Percentiles rank a stretch among this genome's conserved stretches.
Evolutionary conservation across 2,888 invertebrate species (phyloP).

Genomic region (Stenodera caucasica): DNA sequence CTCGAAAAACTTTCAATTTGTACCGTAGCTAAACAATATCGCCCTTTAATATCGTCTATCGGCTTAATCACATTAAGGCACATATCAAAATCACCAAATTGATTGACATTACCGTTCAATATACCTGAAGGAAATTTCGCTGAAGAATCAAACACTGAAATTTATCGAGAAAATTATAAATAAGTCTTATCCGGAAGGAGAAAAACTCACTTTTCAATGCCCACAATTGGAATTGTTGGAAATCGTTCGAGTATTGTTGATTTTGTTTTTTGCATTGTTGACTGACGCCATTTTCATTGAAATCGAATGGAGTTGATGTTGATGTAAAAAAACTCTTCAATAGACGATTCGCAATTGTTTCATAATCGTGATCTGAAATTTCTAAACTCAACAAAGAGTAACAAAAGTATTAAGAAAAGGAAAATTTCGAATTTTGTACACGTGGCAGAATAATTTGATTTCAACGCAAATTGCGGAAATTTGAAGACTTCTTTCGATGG

Average conservation of each 20-base stretch:
- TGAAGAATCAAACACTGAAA: slow-evolving; percentile 55
- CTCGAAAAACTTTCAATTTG: slow-evolving; percentile 58
- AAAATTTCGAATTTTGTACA: no score
- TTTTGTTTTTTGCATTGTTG: slow-evolving; percentile 47
- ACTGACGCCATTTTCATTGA: slow-evolving; percentile 46
- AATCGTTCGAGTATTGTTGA: slow-evolving; percentile 44
- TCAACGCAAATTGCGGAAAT: no score
- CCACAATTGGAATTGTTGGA: slow-evolving; percentile 51
- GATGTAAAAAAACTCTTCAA: slow-evolving; percentile 42
- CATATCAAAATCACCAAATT: slow-evolving; percentile 54
- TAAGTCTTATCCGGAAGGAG: background rate
- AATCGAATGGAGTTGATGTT: slow-evolving; percentile 48
- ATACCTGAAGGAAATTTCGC: slow-evolving; percentile 55
- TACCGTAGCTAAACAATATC: slow-evolving; percentile 68
- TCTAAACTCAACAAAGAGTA: no score
- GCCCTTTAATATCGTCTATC: slow-evolving; percentile 57
- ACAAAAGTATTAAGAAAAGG: no score
- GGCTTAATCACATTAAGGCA: slow-evolving; percentile 47
- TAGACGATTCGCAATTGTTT: slow-evolving; percentile 41
- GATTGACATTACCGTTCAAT: slow-evolving; percentile 53
- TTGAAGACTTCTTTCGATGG: no score
- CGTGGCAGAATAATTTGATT: no score
- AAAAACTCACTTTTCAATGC: slow-evolving; percentile 52
- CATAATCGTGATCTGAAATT: slow-evolving; percentile 48
- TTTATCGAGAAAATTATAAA: no score